Evolutionary conservation across 2,888 invertebrate species (phyloP).

Genomic region (Aelia acuminata): DNA sequence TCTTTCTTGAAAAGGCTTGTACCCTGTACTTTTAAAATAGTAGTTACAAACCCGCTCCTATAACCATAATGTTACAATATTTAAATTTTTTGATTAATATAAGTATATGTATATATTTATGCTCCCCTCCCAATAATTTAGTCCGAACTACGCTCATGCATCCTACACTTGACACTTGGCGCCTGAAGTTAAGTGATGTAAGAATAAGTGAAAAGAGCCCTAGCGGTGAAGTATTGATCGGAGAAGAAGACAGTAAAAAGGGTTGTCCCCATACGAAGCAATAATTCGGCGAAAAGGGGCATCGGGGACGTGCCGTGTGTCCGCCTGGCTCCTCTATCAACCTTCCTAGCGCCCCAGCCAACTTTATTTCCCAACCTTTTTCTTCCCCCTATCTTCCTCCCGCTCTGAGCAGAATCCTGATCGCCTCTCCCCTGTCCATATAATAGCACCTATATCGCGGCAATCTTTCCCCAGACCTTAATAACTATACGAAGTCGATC

Average conservation of each 20-base stretch:
- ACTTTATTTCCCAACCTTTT: conserved; percentile 47
- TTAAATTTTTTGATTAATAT: no score
- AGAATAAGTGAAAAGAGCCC: conserved; percentile 42
- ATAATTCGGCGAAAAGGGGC: conserved; percentile 43
- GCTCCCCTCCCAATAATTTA: no score
- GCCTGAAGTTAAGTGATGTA: not conserved
- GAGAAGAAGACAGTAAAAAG: conserved; percentile 45
- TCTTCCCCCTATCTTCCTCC: conserved; percentile 44
- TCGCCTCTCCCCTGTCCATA: conserved; percentile 15
- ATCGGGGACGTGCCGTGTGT: conserved; percentile 48
- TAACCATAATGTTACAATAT: no score
- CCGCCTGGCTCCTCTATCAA: conserved; percentile 43
- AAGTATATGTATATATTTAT: no score
- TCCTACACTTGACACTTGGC: no score
- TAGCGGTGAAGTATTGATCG: conserved; percentile 44
- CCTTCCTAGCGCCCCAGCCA: conserved; percentile 1
- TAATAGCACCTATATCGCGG: conserved; percentile 25
- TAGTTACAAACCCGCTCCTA: no score
- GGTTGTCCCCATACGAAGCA: conserved; percentile 50
- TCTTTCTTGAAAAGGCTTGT: no score
- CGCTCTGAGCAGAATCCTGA: conserved; percentile 48
- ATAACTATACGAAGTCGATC: conserved; percentile 18
- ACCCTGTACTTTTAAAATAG: no score
- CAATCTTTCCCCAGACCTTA: conserved; percentile 34
- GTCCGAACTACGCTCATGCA: no score